A percentile compares a stretch with the other conserved stretches of the same genome.
These are phyloP conservation scores for Plutomurus gul DNA, from an alignment of 1,140 invertebrate genomes.

Conservation along the genomic window DNA sequence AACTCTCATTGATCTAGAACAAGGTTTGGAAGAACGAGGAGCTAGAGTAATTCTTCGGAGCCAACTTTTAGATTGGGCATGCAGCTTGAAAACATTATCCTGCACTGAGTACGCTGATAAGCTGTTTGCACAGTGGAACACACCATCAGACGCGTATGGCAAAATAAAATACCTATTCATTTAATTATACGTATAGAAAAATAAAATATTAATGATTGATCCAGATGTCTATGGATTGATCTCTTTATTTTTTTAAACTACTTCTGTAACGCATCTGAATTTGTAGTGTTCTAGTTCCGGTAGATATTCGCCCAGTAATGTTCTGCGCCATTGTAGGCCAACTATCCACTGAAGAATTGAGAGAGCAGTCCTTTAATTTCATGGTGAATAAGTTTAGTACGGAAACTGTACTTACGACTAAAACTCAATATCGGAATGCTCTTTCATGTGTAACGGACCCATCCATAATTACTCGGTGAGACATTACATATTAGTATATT, in stretches of 20 bases:
- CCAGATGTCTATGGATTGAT: no score
- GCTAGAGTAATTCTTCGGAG: not conserved
- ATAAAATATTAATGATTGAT: no score
- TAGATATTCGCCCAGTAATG: not conserved
- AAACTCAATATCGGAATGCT: not conserved
- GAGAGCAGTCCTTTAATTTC: not conserved
- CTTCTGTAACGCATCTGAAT: no score
- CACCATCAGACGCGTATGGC: not conserved
- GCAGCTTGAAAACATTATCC: not conserved
- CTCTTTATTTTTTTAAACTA: no score
- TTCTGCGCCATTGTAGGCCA: not conserved
- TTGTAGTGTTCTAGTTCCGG: not conserved
- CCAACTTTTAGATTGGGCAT: conserved; percentile 13
- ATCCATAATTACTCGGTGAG: not conserved
- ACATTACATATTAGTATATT: no score
- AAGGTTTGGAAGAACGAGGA: conserved; percentile 3
- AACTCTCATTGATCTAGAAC: conserved; percentile 9
- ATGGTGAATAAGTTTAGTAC: not conserved
- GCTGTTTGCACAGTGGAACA: not conserved
- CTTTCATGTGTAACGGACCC: not conserved
- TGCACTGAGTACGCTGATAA: conserved; percentile 17
- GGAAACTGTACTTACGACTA: not conserved
- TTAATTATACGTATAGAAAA: no score
- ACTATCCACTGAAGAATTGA: not conserved
- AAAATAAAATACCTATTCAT: no score